Percentiles rank a stretch among this genome's conserved stretches.
Conservation (phyloP, 2,888 invertebrate genomes). For the Habroteleia sp. region DNA sequence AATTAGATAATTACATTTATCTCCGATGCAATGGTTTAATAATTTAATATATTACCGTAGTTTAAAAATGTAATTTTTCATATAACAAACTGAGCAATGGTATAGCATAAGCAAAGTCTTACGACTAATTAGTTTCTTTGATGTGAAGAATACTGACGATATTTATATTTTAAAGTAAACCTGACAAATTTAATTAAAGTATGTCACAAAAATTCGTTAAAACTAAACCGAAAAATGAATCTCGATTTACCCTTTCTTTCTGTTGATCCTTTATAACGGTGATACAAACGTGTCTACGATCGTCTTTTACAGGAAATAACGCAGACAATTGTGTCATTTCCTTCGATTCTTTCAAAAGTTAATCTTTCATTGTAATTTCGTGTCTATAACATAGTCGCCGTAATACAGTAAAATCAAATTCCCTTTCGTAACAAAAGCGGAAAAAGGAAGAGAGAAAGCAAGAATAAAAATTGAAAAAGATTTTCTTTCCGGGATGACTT, state of each 20-base stretch:
- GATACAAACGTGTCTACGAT: slow-evolving; percentile 23
- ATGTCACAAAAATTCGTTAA: too few species aligned
- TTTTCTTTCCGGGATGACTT: slow-evolving; percentile 30
- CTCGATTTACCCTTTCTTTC: slow-evolving; percentile 9
- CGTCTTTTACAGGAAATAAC: slow-evolving; percentile 57
- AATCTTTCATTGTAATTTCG: slow-evolving; percentile 58
- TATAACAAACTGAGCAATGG: too few species aligned
- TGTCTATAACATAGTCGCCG: slow-evolving; percentile 53
- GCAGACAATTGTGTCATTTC: slow-evolving; percentile 59
- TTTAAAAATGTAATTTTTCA: too few species aligned
- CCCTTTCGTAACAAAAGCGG: slow-evolving; percentile 15
- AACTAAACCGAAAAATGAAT: too few species aligned
- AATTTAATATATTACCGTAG: too few species aligned
- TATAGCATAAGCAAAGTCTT: too few species aligned
- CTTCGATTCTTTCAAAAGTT: slow-evolving; percentile 59
- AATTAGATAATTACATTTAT: too few species aligned
- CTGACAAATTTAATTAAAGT: too few species aligned
- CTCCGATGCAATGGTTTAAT: too few species aligned
- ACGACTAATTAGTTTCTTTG: too few species aligned
- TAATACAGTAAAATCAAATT: slow-evolving; percentile 24
- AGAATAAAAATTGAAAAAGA: slow-evolving; percentile 21
- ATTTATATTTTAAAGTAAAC: too few species aligned
- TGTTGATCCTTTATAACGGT: slow-evolving; percentile 26
- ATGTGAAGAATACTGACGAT: too few species aligned
- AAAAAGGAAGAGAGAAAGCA: background rate